These are phyloP conservation scores for Drosophila robusta DNA, from an alignment of 2,888 invertebrate genomes.

Conservation along the genomic window DNA sequence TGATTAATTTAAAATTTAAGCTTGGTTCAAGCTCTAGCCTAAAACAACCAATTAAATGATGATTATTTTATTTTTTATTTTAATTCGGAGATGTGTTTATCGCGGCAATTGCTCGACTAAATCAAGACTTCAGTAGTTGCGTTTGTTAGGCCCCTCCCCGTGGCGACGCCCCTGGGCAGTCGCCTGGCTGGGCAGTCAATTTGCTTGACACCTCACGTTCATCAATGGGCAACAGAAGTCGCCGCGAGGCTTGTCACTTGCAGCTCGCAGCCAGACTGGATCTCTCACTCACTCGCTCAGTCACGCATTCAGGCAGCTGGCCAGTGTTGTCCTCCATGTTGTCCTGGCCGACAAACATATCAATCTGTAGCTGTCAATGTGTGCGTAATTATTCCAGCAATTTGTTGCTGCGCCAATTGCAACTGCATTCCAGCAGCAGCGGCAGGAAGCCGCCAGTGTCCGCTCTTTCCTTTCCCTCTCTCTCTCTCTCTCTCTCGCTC, in stretches of 20 bases:
- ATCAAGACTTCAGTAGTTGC: too few relatives aligned
- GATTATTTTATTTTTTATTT: too few relatives aligned
- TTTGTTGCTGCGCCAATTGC: conserved; percentile 83
- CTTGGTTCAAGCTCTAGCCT: too few relatives aligned
- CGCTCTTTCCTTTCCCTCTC: neutral
- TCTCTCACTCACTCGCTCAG: conserved; percentile 20
- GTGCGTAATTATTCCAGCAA: conserved; percentile 84
- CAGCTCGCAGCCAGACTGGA: conserved; percentile 6
- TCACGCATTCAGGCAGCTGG: conserved; percentile 27
- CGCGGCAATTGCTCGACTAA: too few relatives aligned
- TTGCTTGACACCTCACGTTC: conserved; percentile 84
- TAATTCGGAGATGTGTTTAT: too few relatives aligned
- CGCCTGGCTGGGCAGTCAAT: conserved; percentile 77
- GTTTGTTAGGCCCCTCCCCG: neutral
- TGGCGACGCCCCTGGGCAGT: conserved; percentile 47
- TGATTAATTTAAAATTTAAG: too few relatives aligned
- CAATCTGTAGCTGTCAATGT: conserved; percentile 81
- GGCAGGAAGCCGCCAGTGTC: conserved; percentile 15
- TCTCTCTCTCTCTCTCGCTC: neutral
- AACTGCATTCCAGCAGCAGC: conserved; percentile 65
- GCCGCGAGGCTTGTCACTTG: conserved; percentile 55
- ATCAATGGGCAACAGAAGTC: conserved; percentile 80
- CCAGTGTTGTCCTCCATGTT: conserved; percentile 22
- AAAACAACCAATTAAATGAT: too few relatives aligned
- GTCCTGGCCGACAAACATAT: conserved; percentile 60